Base-by-base conservation (phyloP, 2,888 invertebrate genomes). In the Drosophila hamatofila region DNA sequence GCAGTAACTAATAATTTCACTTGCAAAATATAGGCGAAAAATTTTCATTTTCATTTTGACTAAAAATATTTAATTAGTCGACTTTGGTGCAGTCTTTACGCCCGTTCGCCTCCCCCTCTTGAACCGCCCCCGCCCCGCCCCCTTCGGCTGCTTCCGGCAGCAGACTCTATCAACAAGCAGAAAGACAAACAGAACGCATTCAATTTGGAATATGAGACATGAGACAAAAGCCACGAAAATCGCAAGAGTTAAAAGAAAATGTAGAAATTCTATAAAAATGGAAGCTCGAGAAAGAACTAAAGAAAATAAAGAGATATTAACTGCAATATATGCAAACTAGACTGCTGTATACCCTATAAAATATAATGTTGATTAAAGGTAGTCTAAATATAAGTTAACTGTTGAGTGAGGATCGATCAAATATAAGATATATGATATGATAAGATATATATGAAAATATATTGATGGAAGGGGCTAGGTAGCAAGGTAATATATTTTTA, bases 1-100 rank as follows among this genome's bases (percentile, higher is more conserved):
- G 58, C 44, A 61, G 57, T 55, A 64, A 74, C 72, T 64, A 11
- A 30, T 73, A 72, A 78, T 88, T 86, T 78, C 68, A 67, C 56
- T 75, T 72, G 57, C 44, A 18, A 37, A 54, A 63, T 42, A 56
- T 56, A 42, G 73, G 57, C 23, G 62, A 56, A 68, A 55, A 80
- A 72, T 73, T 61, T 79, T 68, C 59, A 78, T 76, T 83, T 88
- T 72, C 62, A 78, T 88, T 83, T 88, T 9, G 60, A 37, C 68
- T 61, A 71, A 86, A 86, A 88, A 83, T 88, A 68, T 88, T 83
- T 88, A 88, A 83, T 83, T 86, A 88, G 78, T 67, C 59, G 55
- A 63, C 74, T 72, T 56, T 55, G 21, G 42, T 74, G 49, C 54
- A 69, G 46, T 74, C 30, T 44, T n/a, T 51, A 59, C 39, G 8